Evolutionary conservation across 2,797 vertebrate genomes (phyloP), one percentile per base, ranked within the genome.

Genomic region (Coilia nasus): DNA sequence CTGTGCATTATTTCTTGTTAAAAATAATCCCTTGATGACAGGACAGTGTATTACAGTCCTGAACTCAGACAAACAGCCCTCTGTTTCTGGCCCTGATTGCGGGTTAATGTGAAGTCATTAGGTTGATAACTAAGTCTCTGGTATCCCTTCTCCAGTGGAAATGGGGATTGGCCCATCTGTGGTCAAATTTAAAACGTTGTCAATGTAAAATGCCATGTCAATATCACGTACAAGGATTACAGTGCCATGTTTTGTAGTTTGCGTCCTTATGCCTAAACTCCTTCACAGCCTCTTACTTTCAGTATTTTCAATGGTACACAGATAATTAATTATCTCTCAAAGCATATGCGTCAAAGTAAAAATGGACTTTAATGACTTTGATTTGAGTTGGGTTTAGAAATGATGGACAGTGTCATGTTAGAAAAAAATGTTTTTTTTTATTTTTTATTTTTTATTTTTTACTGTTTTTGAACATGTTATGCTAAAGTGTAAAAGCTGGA

Each of bases 331-430:
- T 83, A 86, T 75, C 81, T 41, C 54, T 82, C 81, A 25, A 75
- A 87, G 50, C 47, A 35, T 81, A 59, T 78, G 85, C 85, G 87
- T 87, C 62, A 86, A 85, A 89, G 87, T 81, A 67, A 82, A 86
- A 81, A 9, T 60, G 50, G 2, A 54, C 50, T 54, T 54, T 54
- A 7, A 54, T 54, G 44, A 88, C 89, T 86, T 83, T 90, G 85
- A 86, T 83, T 83, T 85, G 80, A 9, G 25, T n/a, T 57, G 82
- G 82, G 81, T 83, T 59, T 60, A 86, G 59, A 50, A 86, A 54
- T 41, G 35, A n/a, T n/a, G n/a, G n/a, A n/a, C n/a, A n/a, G n/a
- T n/a, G n/a, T n/a, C n/a, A n/a, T n/a, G n/a, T n/a, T n/a, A n/a
- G n/a, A n/a, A n/a, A n/a, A n/a, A n/a, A n/a, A n/a, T n/a, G n/a